Conservation (phyloP, 2,888 invertebrate genomes). For the Gonocerus acuteangulatus region DNA sequence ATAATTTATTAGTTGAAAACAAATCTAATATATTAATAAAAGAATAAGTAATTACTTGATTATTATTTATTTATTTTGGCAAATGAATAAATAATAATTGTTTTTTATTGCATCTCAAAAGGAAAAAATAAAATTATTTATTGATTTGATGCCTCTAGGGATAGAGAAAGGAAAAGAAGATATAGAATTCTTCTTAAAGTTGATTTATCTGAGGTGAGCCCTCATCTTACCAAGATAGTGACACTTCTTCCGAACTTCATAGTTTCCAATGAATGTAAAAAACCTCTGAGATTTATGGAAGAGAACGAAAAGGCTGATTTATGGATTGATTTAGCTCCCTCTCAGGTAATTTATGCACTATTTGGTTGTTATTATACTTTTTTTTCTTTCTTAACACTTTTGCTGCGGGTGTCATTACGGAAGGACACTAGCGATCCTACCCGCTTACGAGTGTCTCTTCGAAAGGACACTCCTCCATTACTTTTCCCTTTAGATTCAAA, state of each 20-base stretch:
- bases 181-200: constrained; percentile 66
- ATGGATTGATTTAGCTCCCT: constrained; percentile 67
- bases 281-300: constrained; percentile 65
- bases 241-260: constrained; percentile 72
- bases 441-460: too few relatives aligned
- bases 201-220: constrained; percentile 61
- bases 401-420: too few relatives aligned
- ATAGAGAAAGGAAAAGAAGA: constrained; percentile 61
- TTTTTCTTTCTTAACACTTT: not conserved
- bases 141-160: constrained; percentile 43
- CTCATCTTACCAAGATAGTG: constrained; percentile 68
- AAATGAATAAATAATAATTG: too few relatives aligned
- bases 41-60: too few relatives aligned
- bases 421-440: too few relatives aligned
- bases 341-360: constrained; percentile 29
- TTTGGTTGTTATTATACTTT: not conserved
- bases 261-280: constrained; percentile 62
- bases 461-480: not conserved
- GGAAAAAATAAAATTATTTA: not conserved
- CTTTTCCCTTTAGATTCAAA: too few relatives aligned
- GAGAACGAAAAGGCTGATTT: constrained; percentile 76
- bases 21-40: too few relatives aligned
- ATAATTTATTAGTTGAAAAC: too few relatives aligned
- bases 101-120: not conserved
- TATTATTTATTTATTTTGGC: too few relatives aligned